These are phyloP conservation scores for Xyrichtys novacula DNA, from an alignment of 2,797 vertebrate species.

Conservation along the genomic window DNA sequence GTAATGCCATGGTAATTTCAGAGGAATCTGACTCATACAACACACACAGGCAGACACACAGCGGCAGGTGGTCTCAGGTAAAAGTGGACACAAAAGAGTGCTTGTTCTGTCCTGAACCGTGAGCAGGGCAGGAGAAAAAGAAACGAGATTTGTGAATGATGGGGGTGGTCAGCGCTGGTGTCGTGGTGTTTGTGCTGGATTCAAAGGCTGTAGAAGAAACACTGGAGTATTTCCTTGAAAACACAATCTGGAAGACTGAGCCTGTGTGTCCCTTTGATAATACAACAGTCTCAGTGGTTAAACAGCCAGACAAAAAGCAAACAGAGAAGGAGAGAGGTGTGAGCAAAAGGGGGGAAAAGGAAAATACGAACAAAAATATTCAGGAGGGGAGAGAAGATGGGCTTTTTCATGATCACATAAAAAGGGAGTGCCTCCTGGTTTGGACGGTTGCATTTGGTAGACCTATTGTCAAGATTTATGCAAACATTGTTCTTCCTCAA, in stretches of 20 bases:
- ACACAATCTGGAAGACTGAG: not conserved
- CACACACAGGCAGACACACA: constrained; percentile 14
- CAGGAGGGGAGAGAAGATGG: not conserved
- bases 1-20: constrained; percentile 6
- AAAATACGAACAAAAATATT: not conserved
- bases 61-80: constrained; percentile 52
- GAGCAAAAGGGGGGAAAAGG: not conserved
- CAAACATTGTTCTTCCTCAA: not conserved
- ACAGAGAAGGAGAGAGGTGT: constrained; percentile 6
- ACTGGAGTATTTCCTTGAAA: constrained; percentile 34
- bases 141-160: not conserved
- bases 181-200: constrained; percentile 4
- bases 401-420: not conserved
- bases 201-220: constrained; percentile 1
- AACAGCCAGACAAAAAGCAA: not conserved
- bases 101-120: constrained; percentile 57
- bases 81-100: constrained; percentile 57
- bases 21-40: constrained; percentile 2
- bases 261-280: constrained; percentile 3
- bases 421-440: not conserved
- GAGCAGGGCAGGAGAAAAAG: constrained; percentile 8
- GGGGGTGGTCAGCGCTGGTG: not conserved
- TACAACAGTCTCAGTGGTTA: not conserved
- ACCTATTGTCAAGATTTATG: not conserved
- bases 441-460: not conserved